Base-by-base conservation (phyloP, 2,888 invertebrate species). In the Hirtodrosophila trivittata region DNA sequence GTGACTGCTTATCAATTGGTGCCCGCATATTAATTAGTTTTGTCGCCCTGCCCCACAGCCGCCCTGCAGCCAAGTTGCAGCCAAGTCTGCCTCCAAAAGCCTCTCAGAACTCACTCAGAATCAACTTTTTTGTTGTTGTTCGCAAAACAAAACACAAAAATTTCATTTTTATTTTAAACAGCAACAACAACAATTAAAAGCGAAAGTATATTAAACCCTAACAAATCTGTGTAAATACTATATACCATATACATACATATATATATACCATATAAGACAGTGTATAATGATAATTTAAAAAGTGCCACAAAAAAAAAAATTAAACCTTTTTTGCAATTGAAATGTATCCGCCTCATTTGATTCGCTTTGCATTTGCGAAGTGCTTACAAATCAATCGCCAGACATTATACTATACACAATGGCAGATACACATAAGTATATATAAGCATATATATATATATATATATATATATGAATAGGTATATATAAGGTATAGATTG, bases 171-270 rank as follows among this genome's bases (percentile, higher is more conserved):
- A 60, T 56, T 62, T 51, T 49, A 8, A 10, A 16, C 33, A 38
- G 37, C 52, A 71, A 30, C 26, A 56, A 63, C 59, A 66, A 73
- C 56, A 66, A 58, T 64, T 58, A 77, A 78, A 78, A 82, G 76
- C 78, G 78, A 78, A 78, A 78, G 77, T 78, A 60, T 50, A 57
- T 66, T 56, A 66, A 66, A 39, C 33, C 33, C 38, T 55, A 52
- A 49, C 54, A 41, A 64, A 54, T 37, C 33, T 46, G 18, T 46
- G 43, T 41, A 57, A 18, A 47, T 37, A 28, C 9, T 2, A 28
- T 9, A 28, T 7, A 28, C 9, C 1, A 28, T n/a, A 28, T n/a
- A 28, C 2, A 28, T 9, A 28, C 28, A n/a, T n/a, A n/a, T n/a
- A n/a, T n/a, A n/a, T n/a, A n/a, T n/a, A n/a, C n/a, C n/a, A n/a